Evolutionary conservation across 1,140 invertebrate genomes (phyloP).

Genomic region (Marisa cornuarietis): DNA sequence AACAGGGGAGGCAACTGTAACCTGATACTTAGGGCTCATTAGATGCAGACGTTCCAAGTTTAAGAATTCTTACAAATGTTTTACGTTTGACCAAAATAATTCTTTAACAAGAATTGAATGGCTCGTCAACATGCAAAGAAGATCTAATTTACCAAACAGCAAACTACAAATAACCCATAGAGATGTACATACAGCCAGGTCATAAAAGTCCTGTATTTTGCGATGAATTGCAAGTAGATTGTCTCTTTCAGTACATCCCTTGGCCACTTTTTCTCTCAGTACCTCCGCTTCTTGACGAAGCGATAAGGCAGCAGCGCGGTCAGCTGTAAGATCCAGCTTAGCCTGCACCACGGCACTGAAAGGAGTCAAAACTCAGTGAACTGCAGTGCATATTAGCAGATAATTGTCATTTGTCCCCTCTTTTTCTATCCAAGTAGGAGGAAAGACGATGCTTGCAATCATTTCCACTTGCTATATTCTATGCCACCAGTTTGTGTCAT

Average conservation of each 20-base stretch:
- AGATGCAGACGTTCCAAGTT: no score
- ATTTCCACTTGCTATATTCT: no score
- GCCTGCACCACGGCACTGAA: constrained; percentile 37
- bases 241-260: constrained; percentile 32
- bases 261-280: constrained; percentile 37
- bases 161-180: background rate
- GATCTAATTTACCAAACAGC: background rate
- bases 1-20: no score
- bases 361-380: no score
- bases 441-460: no score
- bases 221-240: constrained; percentile 41
- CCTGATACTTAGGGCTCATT: no score
- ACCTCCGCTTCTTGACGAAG: constrained; percentile 29
- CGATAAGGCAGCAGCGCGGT: constrained; percentile 30
- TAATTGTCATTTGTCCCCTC: no score
- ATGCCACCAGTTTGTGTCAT: no score
- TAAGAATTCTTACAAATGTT: no score
- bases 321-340: constrained; percentile 36
- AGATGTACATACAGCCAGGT: constrained; percentile 37
- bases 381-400: no score
- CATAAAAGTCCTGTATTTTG: constrained; percentile 50
- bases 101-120: background rate
- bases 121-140: background rate
- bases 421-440: no score
- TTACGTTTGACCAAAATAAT: background rate